These are phyloP conservation scores for Bombylius major DNA, from an alignment of 2,888 invertebrate species.

Conservation along the genomic window DNA sequence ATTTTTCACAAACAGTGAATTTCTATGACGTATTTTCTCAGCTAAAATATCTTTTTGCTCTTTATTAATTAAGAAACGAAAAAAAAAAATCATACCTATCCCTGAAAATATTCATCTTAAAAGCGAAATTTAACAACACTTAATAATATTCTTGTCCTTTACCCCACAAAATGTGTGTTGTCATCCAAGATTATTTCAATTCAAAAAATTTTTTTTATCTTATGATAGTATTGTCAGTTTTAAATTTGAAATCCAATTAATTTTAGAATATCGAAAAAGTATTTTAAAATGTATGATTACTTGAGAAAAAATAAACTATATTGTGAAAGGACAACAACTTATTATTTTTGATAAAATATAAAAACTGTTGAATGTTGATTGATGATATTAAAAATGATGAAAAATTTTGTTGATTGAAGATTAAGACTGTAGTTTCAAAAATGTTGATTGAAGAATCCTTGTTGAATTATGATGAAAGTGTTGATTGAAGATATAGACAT, in stretches of 20 bases:
- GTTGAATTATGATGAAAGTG: background rate
- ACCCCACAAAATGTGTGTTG: too few relatives aligned
- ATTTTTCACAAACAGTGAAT: too few relatives aligned
- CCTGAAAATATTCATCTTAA: too few relatives aligned
- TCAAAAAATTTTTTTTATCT: too few relatives aligned
- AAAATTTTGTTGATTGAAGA: slow-evolving; percentile 1
- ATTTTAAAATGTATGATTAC: background rate
- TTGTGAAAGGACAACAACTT: slow-evolving; percentile 9
- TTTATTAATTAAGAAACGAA: too few relatives aligned
- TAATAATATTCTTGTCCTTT: background rate
- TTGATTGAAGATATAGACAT: background rate
- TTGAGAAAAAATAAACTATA: background rate
- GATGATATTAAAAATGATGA: background rate
- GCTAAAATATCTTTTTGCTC: too few relatives aligned
- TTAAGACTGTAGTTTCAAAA: background rate
- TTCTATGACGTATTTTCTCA: too few relatives aligned
- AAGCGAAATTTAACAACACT: background rate
- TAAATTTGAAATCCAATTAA: background rate
- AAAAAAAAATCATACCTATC: too few relatives aligned
- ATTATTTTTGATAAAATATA: background rate
- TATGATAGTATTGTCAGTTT: background rate
- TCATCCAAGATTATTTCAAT: too few relatives aligned
- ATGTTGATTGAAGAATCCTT: slow-evolving; percentile 6
- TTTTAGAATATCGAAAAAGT: background rate
- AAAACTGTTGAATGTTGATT: background rate